These are phyloP conservation scores for Athalia circularis DNA, from an alignment of 2,888 invertebrate species.

Conservation along the genomic window DNA sequence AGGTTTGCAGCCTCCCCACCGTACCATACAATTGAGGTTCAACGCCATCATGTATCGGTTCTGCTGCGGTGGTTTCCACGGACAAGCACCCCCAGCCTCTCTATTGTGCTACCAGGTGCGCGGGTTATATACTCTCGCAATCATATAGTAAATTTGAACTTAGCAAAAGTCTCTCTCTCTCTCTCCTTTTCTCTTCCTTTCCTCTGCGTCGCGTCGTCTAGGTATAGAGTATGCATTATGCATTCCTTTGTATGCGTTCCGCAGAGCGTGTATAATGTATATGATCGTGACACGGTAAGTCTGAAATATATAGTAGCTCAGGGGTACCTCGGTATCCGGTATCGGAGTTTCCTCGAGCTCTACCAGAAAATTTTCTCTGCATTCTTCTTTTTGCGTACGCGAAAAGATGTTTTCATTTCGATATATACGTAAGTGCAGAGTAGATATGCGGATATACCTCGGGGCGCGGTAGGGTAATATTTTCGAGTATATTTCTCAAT, in stretches of 20 bases:
- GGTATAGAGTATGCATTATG: conserved; percentile 7
- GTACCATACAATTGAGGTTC: too few species aligned
- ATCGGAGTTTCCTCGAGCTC: not conserved
- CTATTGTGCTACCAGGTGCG: conserved; percentile 62
- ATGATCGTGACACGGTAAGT: conserved; percentile 57
- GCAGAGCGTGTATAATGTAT: not conserved
- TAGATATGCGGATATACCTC: too few species aligned
- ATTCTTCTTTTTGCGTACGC: not conserved
- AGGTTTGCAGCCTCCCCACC: conserved; percentile 57
- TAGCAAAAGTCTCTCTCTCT: conserved; percentile 57
- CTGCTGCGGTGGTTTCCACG: not conserved
- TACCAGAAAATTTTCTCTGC: not conserved
- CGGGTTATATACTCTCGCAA: conserved; percentile 58
- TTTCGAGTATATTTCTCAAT: too few species aligned
- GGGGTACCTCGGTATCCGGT: too few species aligned
- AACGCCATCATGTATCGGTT: conserved; percentile 36
- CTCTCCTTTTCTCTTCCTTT: not conserved
- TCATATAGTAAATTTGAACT: conserved; percentile 68
- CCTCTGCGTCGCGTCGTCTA: conserved; percentile 7
- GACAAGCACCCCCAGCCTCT: conserved; percentile 5
- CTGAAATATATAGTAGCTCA: conserved; percentile 59
- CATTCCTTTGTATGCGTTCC: not conserved
- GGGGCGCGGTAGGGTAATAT: too few species aligned
- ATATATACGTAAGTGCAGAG: too few species aligned
- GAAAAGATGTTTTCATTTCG: too few species aligned